Conservation (phyloP, 2,888 invertebrate species). For the Gisinianus flammeolus region DNA sequence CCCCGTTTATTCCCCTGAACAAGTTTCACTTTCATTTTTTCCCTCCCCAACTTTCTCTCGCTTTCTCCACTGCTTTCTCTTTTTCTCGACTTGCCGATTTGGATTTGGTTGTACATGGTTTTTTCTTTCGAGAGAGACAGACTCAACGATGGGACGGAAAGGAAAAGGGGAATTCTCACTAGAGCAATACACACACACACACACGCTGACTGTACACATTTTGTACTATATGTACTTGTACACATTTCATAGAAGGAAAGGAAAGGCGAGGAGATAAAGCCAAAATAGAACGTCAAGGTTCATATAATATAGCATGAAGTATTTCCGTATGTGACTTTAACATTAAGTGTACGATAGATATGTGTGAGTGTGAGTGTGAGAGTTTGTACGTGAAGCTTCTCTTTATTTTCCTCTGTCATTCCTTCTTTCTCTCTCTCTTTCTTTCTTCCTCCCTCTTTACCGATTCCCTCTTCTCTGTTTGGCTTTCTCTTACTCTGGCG, state of each 20-base stretch:
- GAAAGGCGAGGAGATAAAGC: neutral
- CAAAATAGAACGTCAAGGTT: neutral
- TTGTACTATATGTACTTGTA: no score
- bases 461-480: neutral
- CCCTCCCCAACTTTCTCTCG: neutral
- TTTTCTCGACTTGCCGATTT: neutral
- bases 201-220: no score
- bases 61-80: neutral
- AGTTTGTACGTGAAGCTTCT: neutral
- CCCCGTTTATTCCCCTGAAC: constrained; percentile 3
- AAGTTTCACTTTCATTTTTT: neutral
- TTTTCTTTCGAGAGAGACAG: neutral
- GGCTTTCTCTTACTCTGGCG: no score
- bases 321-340: neutral
- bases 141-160: no score
- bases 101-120: neutral
- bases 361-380: neutral
- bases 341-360: neutral
- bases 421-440: neutral
- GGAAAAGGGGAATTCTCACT: neutral
- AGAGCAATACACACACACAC: neutral
- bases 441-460: neutral
- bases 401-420: neutral
- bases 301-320: neutral
- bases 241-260: no score